These are phyloP conservation scores for Crematogaster levior DNA, from an alignment of 2,888 invertebrate genomes.

Conservation along the genomic window DNA sequence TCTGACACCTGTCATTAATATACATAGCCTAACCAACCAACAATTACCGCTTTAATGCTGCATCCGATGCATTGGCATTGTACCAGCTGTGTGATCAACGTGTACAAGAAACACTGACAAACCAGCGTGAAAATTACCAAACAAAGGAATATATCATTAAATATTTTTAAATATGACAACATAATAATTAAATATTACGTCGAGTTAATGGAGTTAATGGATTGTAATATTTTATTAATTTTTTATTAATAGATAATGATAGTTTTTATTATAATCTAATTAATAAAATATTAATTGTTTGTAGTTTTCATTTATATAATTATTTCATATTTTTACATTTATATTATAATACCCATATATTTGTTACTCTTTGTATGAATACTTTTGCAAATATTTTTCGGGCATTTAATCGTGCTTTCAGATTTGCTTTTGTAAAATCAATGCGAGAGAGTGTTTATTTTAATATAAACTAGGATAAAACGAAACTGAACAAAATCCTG, in stretches of 20 bases:
- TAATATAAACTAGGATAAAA: not conserved
- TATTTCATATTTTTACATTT: no score
- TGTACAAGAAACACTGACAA: not conserved
- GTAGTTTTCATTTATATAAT: not conserved
- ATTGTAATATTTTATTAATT: not conserved
- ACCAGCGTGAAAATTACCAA: not conserved
- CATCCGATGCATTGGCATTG: slow-evolving; percentile 62
- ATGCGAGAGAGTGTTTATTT: not conserved
- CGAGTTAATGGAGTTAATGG: no score
- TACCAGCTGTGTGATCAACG: slow-evolving; percentile 66
- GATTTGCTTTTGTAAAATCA: not conserved
- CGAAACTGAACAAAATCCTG: not conserved
- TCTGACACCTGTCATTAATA: slow-evolving; percentile 25
- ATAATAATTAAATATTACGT: slow-evolving; percentile 2
- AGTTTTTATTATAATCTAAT: not conserved
- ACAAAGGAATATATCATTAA: not conserved
- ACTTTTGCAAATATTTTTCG: slow-evolving; percentile 35
- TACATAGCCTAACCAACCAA: slow-evolving; percentile 21
- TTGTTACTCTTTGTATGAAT: not conserved
- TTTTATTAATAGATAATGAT: not conserved
- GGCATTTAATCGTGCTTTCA: slow-evolving; percentile 26
- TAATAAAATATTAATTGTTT: not conserved
- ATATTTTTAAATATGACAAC: not conserved
- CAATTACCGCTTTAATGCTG: slow-evolving; percentile 54
- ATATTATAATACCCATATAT: slow-evolving; percentile 5